Conservation (phyloP, 2,113 vertebrate genomes). For the Gasterosteus nipponicus region DNA sequence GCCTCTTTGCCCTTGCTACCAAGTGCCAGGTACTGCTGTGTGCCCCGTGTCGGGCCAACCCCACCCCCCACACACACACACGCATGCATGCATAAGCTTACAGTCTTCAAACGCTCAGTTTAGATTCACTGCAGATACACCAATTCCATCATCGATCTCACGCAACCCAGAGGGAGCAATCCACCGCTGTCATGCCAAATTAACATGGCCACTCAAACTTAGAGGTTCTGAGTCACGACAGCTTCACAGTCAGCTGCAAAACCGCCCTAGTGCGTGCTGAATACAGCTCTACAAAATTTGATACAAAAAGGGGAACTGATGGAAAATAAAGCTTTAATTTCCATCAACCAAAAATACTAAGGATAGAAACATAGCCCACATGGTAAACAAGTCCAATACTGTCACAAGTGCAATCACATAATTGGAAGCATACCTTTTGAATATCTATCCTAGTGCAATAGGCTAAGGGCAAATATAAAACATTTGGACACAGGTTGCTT, state of each 20-base stretch:
- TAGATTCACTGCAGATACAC: neutral
- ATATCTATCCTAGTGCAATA: neutral
- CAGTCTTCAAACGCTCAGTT: conserved; percentile 25
- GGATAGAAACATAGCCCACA: neutral
- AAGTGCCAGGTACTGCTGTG: conserved; percentile 28
- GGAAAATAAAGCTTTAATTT: neutral
- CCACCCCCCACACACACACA: conserved; percentile 43
- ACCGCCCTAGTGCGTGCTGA: neutral
- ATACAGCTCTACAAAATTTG: neutral
- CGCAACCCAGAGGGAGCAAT: neutral
- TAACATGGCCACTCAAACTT: neutral
- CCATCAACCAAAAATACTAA: neutral
- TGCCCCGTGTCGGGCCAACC: conserved; percentile 39
- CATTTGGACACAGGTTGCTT: conserved; percentile 49
- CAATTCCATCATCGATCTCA: neutral
- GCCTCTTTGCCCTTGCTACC: conserved; percentile 42
- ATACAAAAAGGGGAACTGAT: neutral
- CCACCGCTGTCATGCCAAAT: neutral
- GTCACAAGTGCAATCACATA: neutral
- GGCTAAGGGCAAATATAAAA: conserved; percentile 7
- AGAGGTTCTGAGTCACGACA: neutral
- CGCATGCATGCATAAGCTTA: neutral
- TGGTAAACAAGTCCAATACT: neutral
- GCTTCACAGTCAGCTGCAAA: neutral
- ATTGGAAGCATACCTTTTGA: neutral